Conservation (phyloP, 1,140 invertebrate genomes). For the Drosophila orena region DNA sequence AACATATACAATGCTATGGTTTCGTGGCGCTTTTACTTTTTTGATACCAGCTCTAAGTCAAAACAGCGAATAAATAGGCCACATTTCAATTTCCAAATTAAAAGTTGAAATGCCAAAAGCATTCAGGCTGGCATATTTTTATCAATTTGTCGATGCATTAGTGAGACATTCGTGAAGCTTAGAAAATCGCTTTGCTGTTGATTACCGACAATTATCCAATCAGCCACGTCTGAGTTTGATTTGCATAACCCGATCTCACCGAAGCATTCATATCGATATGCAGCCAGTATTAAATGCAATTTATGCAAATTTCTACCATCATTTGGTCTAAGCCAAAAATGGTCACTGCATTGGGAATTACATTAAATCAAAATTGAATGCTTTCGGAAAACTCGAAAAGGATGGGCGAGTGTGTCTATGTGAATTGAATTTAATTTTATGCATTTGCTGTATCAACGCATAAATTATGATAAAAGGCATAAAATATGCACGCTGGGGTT, state of each 20-base stretch:
- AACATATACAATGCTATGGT: too few species aligned
- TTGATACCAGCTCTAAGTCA: background rate
- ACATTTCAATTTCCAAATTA: background rate
- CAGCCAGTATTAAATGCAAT: constrained; percentile 53
- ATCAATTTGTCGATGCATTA: constrained; percentile 11
- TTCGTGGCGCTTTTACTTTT: too few species aligned
- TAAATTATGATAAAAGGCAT: constrained; percentile 76
- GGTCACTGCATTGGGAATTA: constrained; percentile 20
- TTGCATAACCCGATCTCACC: constrained; percentile 25
- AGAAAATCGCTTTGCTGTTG: constrained; percentile 34
- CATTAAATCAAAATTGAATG: constrained; percentile 74
- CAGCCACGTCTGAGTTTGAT: constrained; percentile 31
- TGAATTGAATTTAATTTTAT: constrained; percentile 74
- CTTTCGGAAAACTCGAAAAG: constrained; percentile 56
- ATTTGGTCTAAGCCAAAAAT: constrained; percentile 49
- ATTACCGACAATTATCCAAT: constrained; percentile 53
- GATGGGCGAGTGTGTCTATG: constrained; percentile 16
- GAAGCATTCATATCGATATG: constrained; percentile 41
- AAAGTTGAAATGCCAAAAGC: background rate
- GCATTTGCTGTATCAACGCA: constrained; percentile 69
- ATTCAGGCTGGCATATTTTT: background rate
- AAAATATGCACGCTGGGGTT: constrained; percentile 51
- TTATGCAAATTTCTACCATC: constrained; percentile 58
- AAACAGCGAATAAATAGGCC: background rate
- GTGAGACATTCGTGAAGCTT: background rate